Evolutionary conservation across 2,888 invertebrate species (phyloP).

Genomic region (Xanthia togata): DNA sequence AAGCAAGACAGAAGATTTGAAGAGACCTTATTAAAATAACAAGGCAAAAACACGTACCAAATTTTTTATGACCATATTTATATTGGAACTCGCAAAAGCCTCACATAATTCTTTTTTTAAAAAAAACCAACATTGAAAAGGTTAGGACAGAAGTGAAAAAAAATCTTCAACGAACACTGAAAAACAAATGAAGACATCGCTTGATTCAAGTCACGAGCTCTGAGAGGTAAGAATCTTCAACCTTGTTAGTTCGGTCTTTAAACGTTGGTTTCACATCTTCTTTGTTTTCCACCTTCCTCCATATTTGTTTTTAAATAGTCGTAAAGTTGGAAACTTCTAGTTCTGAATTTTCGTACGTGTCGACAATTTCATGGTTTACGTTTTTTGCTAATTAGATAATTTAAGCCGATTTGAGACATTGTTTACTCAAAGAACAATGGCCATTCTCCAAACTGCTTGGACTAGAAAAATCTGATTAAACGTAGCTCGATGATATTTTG

Average conservation of each 20-base stretch:
- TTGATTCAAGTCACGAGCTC: constrained; percentile 53
- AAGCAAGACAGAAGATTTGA: not conserved
- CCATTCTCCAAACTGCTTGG: not conserved
- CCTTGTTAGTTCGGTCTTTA: constrained; percentile 12
- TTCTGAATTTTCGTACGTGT: not conserved
- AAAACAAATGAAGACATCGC: constrained; percentile 55
- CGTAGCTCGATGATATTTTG: not conserved
- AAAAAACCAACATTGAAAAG: constrained; percentile 10
- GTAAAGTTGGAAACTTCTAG: not conserved
- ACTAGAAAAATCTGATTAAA: not conserved
- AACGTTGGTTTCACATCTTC: constrained; percentile 15
- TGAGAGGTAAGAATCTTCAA: constrained; percentile 33
- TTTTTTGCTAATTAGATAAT: not conserved
- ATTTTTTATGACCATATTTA: not conserved
- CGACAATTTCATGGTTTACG: not conserved
- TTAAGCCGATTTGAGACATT: not conserved
- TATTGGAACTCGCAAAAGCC: not conserved
- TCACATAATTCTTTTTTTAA: constrained; percentile 20
- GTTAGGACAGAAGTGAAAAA: constrained; percentile 27
- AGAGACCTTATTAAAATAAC: not conserved
- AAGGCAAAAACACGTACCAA: not conserved
- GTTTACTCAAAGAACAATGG: not conserved
- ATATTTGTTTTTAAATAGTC: not conserved
- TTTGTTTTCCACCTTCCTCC: constrained; percentile 18
- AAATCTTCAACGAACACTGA: constrained; percentile 35